Evolutionary conservation across 2,888 invertebrate species (phyloP), one percentile per base, ranked within the genome.

Genomic region (Brachyptera risi): DNA sequence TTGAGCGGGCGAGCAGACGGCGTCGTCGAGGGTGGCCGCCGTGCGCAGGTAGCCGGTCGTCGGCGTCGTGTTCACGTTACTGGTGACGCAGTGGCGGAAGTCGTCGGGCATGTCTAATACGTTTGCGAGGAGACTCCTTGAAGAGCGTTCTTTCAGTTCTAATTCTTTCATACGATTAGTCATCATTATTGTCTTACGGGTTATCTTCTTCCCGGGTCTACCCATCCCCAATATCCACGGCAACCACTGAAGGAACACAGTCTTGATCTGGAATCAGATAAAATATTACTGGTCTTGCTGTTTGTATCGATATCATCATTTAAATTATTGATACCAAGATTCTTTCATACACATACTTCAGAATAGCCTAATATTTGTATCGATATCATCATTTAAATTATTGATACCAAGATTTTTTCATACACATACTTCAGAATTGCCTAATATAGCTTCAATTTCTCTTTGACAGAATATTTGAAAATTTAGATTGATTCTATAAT

Each of bases 151-250:
- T 75, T 94, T 92, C 69, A 96, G 79, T 77, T 95, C 95, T 75
- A 95, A 78, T 76, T 96, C 94, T 72, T 92, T 86, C 91, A 95
- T 92, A 71, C 92, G 84, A 74, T 91, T 91, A 74, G 87, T 88
- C 86, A 92, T 88, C 79, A 92, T 82, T 72, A 95, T 89, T 64
- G 90, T 90, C 78, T 94, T 93, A 69, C 92, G 82, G 62, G 93
- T 91, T 72, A 94, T 92, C 77, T 94, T 93, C 80, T 92, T 93
- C 58, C 95, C 96, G 44, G 97, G 98, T 72, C 97, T 86, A 72
- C 88, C 87, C 96, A 99, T 97, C 64, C 96, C 84, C 72, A 98
- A 80, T 67, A 96, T 84, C 92, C 95, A 96, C 64, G 98, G 98
- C 74, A 98, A 82, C 96, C 97, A 97, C 82, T 95, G 93, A 69